Evolutionary conservation across 2,888 invertebrate genomes (phyloP).

Genomic region (Eupithecia abbreviata): DNA sequence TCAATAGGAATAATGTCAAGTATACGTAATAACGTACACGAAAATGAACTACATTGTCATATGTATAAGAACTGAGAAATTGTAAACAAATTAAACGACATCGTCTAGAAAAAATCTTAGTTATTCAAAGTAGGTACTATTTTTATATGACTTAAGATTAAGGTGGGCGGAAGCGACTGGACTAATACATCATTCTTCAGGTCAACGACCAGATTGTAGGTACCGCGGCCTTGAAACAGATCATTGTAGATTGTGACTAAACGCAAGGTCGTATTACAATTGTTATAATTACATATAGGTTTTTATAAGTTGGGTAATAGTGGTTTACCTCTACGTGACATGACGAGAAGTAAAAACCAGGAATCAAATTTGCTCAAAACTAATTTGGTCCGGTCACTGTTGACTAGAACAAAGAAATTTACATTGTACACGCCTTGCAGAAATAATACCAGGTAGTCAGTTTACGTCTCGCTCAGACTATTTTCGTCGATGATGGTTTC

Average conservation of each 20-base stretch:
- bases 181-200: not conserved
- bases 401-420: not conserved
- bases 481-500: not conserved
- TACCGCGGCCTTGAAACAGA: not conserved
- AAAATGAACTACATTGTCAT: not conserved
- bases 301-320: not conserved
- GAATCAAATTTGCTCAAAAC: not conserved
- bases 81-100: not conserved
- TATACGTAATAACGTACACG: not conserved
- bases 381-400: not conserved
- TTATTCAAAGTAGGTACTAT: not conserved
- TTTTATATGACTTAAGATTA: not conserved
- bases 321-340: not conserved
- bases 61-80: not conserved
- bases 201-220: conserved; percentile 9
- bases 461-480: not conserved
- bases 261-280: not conserved
- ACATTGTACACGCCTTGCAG: not conserved
- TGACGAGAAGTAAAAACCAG: not conserved
- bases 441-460: not conserved
- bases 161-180: conserved; percentile 6
- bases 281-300: not conserved
- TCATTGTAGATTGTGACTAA: not conserved
- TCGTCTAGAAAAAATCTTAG: not conserved
- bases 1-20: not conserved